These are phyloP conservation scores for Triplophysa dalaica DNA, from an alignment of 2,113 vertebrate species.

Conservation along the genomic window DNA sequence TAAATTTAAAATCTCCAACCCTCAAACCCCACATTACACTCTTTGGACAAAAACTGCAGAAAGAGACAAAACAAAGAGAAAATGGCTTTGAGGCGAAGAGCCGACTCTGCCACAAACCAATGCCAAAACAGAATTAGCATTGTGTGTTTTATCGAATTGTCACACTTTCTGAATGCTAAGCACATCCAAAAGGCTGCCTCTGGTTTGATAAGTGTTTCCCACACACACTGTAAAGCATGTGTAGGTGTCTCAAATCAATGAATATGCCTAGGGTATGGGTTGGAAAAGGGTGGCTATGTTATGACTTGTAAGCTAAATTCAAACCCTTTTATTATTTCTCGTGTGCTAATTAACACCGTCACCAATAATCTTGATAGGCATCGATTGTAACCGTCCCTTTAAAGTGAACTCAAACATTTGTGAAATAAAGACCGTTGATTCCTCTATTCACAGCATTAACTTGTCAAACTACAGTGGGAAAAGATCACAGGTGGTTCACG, in stretches of 20 bases:
- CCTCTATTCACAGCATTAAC: slow-evolving; percentile 63
- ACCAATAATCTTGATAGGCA: slow-evolving; percentile 69
- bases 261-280: slow-evolving; percentile 5
- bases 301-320: slow-evolving; percentile 36
- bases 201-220: slow-evolving; percentile 38
- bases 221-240: slow-evolving; percentile 23
- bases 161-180: slow-evolving; percentile 37
- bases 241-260: slow-evolving; percentile 37
- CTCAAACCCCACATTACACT: background rate
- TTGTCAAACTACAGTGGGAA: slow-evolving; percentile 56
- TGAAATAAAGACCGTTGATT: slow-evolving; percentile 65
- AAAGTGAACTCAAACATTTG: slow-evolving; percentile 51
- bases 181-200: slow-evolving; percentile 36
- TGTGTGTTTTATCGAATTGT: slow-evolving; percentile 36
- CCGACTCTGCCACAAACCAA: slow-evolving; percentile 33
- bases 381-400: slow-evolving; percentile 59
- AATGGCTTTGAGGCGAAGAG: slow-evolving; percentile 25
- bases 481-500: slow-evolving; percentile 57
- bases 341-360: slow-evolving; percentile 58
- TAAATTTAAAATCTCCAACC: background rate
- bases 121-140: slow-evolving; percentile 19
- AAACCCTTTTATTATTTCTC: slow-evolving; percentile 48
- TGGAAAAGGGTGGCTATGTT: background rate
- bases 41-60: slow-evolving; percentile 2
- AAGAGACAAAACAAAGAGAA: slow-evolving; percentile 24